Evolutionary conservation across 2,113 vertebrate genomes (phyloP), one percentile per base, ranked within the genome.

Genomic region (Brachirus orientalis): DNA sequence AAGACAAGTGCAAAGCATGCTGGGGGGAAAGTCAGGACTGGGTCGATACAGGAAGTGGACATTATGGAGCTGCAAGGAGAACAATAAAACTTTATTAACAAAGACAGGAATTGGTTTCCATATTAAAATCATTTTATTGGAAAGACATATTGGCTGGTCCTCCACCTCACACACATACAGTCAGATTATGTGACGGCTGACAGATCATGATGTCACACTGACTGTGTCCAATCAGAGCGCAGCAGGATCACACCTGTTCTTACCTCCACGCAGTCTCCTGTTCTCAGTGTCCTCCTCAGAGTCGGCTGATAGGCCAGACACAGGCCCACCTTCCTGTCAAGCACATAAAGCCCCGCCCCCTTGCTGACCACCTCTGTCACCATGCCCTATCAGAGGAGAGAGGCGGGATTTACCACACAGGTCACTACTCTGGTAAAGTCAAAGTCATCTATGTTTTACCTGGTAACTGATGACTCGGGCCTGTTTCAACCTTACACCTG

Each of bases 261-360:
- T 84, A 96, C 95, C 93, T 95, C 89, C 46, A 96, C 79, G 8
- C 46, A 28, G 7, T 94, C 93, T 58, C 95, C 96, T 0, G 85
- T 89, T 41, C 95, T 88, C 36, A 97, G 86, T 3, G 72, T 92
- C 80, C 80, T 82, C 60, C 89, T 92, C 63, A 64, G 78, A 16
- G 82, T 1, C 11, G 94, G 95, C 84, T 93, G 95, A 88, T 95
- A 95, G 88, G 94, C 94, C 72, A 96, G 83, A 61, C 95, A 96
- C 55, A 97, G 90, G 22, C 93, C 88, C 38, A 96, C 86, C 79
- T 88, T 89, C 52, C 89, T 64, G 71, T 97, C 96, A 62, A 97
- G 85, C 82, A 95, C 82, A 60, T 94, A 95, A 0, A 97, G 92
- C 44, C 95, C 94, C 63, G 94, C 95, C 79, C 91, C 92, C 47